These are phyloP conservation scores for Lagenorhynchus albirostris DNA, from an alignment of 2,113 vertebrate species.

Conservation along the genomic window DNA sequence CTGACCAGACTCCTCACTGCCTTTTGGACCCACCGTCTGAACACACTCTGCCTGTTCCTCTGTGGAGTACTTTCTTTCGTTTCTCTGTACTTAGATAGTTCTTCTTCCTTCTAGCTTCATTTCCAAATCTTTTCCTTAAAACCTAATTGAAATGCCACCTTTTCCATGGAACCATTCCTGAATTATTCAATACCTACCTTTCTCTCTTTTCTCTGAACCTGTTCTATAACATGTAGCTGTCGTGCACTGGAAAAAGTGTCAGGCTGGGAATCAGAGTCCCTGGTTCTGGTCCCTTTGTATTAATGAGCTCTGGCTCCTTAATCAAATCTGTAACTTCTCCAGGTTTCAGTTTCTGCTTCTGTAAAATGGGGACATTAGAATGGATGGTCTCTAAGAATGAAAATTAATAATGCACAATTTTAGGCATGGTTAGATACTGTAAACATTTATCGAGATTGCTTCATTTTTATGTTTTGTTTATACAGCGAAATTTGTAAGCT, in stretches of 20 bases:
- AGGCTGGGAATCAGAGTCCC: background rate
- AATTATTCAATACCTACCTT: background rate
- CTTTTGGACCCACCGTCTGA: background rate
- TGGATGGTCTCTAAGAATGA: background rate
- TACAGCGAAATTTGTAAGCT: background rate
- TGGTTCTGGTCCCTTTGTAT: background rate
- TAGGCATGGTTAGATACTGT: background rate
- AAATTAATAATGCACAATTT: background rate
- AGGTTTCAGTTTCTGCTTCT: background rate
- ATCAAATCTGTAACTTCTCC: background rate
- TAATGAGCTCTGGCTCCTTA: background rate
- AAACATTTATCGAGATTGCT: background rate
- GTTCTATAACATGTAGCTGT: background rate
- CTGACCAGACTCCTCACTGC: accelerated
- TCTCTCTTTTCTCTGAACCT: background rate
- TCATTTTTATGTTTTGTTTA: background rate
- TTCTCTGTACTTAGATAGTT: background rate
- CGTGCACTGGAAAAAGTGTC: background rate
- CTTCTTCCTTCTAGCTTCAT: background rate
- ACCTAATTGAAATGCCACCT: background rate
- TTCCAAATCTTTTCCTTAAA: background rate
- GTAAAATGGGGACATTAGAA: background rate
- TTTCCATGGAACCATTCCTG: background rate
- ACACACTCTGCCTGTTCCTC: background rate
- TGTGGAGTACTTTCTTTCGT: background rate